phyloP scores from a whole-genome alignment of 2,113 vertebrate genomes.

The Myrmecophaga tridactyla region DNA sequence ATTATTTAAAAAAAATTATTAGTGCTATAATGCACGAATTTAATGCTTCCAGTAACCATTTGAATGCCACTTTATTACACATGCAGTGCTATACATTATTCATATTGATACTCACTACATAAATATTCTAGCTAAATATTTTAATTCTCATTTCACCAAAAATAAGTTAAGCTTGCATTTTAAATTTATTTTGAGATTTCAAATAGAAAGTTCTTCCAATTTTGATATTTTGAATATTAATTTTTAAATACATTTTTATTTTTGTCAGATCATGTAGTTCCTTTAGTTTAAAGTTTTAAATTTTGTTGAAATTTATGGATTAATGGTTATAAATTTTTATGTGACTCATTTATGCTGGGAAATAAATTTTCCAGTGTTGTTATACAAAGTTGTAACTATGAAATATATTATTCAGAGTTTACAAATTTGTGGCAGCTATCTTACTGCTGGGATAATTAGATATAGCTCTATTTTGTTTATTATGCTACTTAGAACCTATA shows the following conservation, averaged over 20 bases:
- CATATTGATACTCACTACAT: neutral
- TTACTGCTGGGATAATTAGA: too few species aligned
- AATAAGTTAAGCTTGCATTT: neutral
- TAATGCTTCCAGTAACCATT: too few species aligned
- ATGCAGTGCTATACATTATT: too few species aligned
- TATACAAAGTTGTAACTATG: neutral
- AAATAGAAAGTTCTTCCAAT: neutral
- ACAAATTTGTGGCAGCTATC: neutral
- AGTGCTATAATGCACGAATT: too few species aligned
- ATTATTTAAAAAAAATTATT: too few species aligned
- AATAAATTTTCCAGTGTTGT: neutral
- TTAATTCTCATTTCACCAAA: neutral
- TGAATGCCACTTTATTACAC: too few species aligned
- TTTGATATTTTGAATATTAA: neutral
- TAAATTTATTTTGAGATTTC: neutral
- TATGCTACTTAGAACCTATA: too few species aligned
- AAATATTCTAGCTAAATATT: neutral
- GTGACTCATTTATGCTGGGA: neutral
- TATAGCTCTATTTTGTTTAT: too few species aligned
- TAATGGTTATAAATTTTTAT: neutral
- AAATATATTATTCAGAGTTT: too few species aligned
- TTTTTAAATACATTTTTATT: neutral
- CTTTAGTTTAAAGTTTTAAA: too few species aligned
- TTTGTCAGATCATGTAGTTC: neutral
- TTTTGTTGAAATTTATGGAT: neutral